A percentile compares a stretch with the other conserved stretches of the same genome.
Evolutionary conservation across 2,888 invertebrate species (phyloP).

Genomic region (Dryadula phaetusa): DNA sequence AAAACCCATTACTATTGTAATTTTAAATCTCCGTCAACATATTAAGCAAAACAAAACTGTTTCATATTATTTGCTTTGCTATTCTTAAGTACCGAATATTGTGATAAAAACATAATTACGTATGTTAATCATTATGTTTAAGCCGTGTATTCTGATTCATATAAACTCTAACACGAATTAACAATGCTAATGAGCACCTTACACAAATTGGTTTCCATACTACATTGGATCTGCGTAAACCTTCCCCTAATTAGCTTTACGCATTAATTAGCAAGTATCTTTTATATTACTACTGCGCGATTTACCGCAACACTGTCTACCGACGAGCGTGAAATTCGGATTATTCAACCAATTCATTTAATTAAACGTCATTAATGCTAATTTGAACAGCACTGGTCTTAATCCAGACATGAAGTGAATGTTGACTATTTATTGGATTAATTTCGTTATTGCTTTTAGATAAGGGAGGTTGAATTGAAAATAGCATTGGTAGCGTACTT

Average conservation of each 20-base stretch:
- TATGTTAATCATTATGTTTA: background rate
- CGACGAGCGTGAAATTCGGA: slow-evolving; percentile 11
- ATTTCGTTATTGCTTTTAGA: slow-evolving; percentile 15
- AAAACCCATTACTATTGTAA: no score
- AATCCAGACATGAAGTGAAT: slow-evolving; percentile 19
- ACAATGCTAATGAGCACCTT: slow-evolving; percentile 17
- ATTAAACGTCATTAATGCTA: slow-evolving; percentile 25
- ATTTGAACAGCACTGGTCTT: slow-evolving; percentile 23
- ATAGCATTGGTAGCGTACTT: background rate
- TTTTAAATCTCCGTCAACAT: no score
- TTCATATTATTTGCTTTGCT: no score
- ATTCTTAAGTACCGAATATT: background rate
- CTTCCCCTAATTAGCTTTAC: slow-evolving; percentile 24
- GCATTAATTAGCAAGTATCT: slow-evolving; percentile 26
- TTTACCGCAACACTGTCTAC: slow-evolving; percentile 21
- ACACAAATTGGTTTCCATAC: slow-evolving; percentile 3
- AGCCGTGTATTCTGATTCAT: slow-evolving; percentile 24
- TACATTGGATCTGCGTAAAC: slow-evolving; percentile 19
- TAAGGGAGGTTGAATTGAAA: background rate
- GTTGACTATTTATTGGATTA: slow-evolving; percentile 18
- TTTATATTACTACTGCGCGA: slow-evolving; percentile 21
- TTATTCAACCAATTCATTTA: slow-evolving; percentile 29
- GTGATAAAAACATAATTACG: background rate
- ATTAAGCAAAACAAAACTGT: no score
- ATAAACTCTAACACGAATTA: slow-evolving; percentile 26